Conservation (phyloP, 37 sponge, comb jelly and placozoan genomes). For the Aplysina aerophoba region DNA sequence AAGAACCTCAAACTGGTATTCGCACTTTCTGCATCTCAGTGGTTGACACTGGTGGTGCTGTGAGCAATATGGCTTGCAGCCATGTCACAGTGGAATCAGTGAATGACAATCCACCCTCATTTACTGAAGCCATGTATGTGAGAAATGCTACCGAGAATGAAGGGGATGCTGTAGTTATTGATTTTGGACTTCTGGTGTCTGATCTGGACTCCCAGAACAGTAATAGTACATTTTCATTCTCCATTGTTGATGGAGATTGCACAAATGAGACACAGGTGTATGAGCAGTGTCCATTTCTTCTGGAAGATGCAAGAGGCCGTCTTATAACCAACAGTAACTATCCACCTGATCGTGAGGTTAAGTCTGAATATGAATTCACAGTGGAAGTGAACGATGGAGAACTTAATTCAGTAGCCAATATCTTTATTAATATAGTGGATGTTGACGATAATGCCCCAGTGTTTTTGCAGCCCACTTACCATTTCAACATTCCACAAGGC, state of each 20-base stretch:
- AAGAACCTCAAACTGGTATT: slow-evolving; percentile 51
- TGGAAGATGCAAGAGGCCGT: background rate
- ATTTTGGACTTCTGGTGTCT: slow-evolving; percentile 26
- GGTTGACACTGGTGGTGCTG: background rate
- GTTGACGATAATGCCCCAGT: slow-evolving; percentile 3
- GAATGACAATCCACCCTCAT: slow-evolving; percentile 42
- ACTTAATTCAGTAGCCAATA: background rate
- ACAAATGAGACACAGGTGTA: background rate
- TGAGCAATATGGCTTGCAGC: slow-evolving; percentile 43
- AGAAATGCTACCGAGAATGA: slow-evolving; percentile 3
- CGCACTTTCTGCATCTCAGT: slow-evolving; percentile 54
- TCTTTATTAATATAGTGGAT: background rate
- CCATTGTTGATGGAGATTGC: slow-evolving; percentile 54
- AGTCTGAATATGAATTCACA: background rate
- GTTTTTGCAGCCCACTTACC: background rate
- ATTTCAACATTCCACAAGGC: background rate
- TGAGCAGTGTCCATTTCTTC: slow-evolving; percentile 33
- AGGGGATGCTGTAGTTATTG: background rate
- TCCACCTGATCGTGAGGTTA: background rate
- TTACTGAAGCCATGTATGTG: background rate
- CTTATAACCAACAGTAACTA: background rate
- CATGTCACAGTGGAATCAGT: slow-evolving; percentile 5
- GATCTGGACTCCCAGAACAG: slow-evolving; percentile 58
- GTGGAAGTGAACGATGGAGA: background rate
- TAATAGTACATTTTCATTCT: background rate